Evolutionary conservation across 2,113 vertebrate species (phyloP), one percentile per base, ranked within the genome.

Genomic region (Laticauda colubrina): DNA sequence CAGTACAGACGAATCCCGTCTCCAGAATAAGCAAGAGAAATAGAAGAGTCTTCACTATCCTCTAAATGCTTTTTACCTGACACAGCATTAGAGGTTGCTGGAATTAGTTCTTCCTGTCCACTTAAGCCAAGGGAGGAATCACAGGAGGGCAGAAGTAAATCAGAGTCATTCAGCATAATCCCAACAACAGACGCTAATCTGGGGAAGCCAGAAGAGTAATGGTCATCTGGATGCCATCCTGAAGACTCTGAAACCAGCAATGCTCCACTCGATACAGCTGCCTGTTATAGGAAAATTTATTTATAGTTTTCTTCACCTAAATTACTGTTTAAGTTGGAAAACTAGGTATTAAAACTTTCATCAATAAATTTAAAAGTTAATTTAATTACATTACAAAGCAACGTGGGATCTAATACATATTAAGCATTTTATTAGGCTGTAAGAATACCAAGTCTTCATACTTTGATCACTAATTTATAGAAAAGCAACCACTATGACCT

Each of bases 21-120:
- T 94, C 85, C 91, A 93, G 43, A 24, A 56, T 91, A 87, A 92
- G 91, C 4, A 75, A 85, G 95, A 85, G n/a, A 94, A 94, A 3
- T 48, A 92, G 88, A 89, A 90, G 59, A 14, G 0, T 92, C 88
- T 93, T 39, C 94, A 51, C 11, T 0, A 45, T 85, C 90, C 86
- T 93, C 91, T 94, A 15, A 48, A 64, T n/a, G 81, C 53, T 93
- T 81, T 93, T 97, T 98, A 98, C 97, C 98, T 97, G 94, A 85
- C 88, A 92, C 85, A 93, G 92, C 93, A 94, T 93, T 54, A 95
- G 94, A 95, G 53, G 90, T n/a, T 89, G 1, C 45, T 24, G 45
- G 43, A 94, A 93, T 2, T 59, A 81, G 59, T 93, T 95, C 93
- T 94, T 86, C 92, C 6, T 14, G 89, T 56, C 95, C 94, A 88